Percentiles rank a stretch among this genome's conserved stretches.
These are phyloP conservation scores for Tethea ocularis DNA, from an alignment of 2,888 invertebrate species.

Conservation along the genomic window DNA sequence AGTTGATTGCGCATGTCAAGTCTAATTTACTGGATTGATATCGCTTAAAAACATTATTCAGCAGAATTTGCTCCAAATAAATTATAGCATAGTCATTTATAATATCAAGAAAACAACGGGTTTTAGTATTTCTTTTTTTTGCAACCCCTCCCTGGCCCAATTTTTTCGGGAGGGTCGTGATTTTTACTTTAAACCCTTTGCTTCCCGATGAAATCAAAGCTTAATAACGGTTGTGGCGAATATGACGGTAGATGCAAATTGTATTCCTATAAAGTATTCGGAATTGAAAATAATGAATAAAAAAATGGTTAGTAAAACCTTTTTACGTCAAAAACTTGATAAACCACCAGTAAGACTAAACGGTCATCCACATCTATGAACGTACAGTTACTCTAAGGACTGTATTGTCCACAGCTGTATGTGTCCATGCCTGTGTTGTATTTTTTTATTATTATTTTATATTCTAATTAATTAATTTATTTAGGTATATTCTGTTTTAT, in stretches of 20 bases:
- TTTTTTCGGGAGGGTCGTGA: conserved; percentile 73
- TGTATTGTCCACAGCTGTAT: no score
- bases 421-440: no score
- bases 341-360: no score
- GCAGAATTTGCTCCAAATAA: not conserved
- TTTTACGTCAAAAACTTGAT: no score
- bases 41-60: not conserved
- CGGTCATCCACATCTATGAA: no score
- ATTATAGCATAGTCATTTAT: not conserved
- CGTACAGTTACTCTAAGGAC: no score
- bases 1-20: conserved; percentile 17
- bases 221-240: conserved; percentile 53
- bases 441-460: no score
- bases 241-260: conserved; percentile 29
- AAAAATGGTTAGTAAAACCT: no score
- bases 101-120: conserved; percentile 75
- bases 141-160: conserved; percentile 57
- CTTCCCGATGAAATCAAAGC: conserved; percentile 72
- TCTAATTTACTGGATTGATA: not conserved
- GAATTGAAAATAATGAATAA: no score
- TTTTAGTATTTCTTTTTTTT: conserved; percentile 60
- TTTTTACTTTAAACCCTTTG: conserved; percentile 78
- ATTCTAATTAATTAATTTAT: no score
- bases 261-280: conserved; percentile 7
- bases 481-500: no score